These are phyloP conservation scores for Macrobrachium nipponense DNA, from an alignment of 1,140 invertebrate species.

Conservation along the genomic window DNA sequence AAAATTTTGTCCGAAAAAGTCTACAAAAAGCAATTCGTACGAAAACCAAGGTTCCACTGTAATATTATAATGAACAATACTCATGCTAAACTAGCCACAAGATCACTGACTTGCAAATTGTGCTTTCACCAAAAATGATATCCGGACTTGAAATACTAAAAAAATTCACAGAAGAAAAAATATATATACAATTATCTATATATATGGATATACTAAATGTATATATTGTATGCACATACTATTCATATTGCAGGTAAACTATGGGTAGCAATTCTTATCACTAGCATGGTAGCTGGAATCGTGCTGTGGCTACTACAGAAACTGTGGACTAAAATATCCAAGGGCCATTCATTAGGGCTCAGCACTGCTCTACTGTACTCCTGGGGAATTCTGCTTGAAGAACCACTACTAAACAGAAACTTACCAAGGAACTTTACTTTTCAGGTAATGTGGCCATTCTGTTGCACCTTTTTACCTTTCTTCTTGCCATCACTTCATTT, in stretches of 20 bases:
- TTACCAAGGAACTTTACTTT: conserved; percentile 14
- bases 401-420: background rate
- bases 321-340: background rate
- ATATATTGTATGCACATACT: background rate
- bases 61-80: no score
- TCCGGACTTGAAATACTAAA: no score
- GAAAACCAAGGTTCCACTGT: no score
- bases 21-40: no score
- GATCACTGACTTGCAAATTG: no score
- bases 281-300: conserved; percentile 16
- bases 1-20: no score
- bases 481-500: no score
- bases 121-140: no score
- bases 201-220: background rate
- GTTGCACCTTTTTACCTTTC: no score
- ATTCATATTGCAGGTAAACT: background rate
- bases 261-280: conserved; percentile 8
- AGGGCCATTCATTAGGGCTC: background rate
- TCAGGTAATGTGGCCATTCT: background rate
- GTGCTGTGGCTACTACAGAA: conserved; percentile 27
- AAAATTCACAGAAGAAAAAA: no score
- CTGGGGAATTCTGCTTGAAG: conserved; percentile 42
- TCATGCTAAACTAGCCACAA: no score
- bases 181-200: conserved; percentile 9
- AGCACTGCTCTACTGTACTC: conserved; percentile 12